Base-by-base conservation (phyloP, 2,797 vertebrate species). In the Dipus sagitta region DNA sequence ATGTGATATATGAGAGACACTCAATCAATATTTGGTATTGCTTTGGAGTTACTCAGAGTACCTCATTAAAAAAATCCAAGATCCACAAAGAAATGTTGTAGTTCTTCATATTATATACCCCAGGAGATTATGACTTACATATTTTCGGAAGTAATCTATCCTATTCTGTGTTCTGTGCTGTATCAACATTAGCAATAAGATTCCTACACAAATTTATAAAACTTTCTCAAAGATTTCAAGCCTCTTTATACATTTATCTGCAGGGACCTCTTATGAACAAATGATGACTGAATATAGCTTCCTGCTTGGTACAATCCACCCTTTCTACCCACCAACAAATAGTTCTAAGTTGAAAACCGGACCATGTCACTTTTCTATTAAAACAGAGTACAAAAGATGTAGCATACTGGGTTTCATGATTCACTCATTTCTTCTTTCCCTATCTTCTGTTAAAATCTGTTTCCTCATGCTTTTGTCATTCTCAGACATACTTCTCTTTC, bases 81-180 rank as follows among this genome's bases (percentile, higher is more conserved):
- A 38, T 88, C 52, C 84, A 75, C 38, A 77, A 77, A 52, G 23
- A 34, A 88, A 78, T 86, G 87, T 62, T 52, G 9, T 90, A 60
- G 88, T 76, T 54, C 52, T 15, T 79, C 54, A 70, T 81, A 77
- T 52, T 90, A 18, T 58, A 90, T 7, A 92, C 23, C 70, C 81
- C 62, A 30, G 79, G 90, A 88, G 78, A 90, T 38, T 65, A 32
- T 70, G 67, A 90, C 90, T 92, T 95, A 75, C 93, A 80, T 92
- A 83, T 95, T 95, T 92, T 94, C 1, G 2, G 91, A 96, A 96
- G 79, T 90, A 94, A 96, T 67, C 67, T 95, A 90, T 74, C 67
- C 82, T 94, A 60, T 86, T 91, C 24, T 77, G 86, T 83, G 86
- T 94, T 96, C 92, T 96, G 75, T 76, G 96, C 87, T 92, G 32